A percentile compares a stretch with the other conserved stretches of the same genome.
Evolutionary conservation across 1,140 invertebrate genomes (phyloP).

Genomic region (Thaumetopoea pityocampa): DNA sequence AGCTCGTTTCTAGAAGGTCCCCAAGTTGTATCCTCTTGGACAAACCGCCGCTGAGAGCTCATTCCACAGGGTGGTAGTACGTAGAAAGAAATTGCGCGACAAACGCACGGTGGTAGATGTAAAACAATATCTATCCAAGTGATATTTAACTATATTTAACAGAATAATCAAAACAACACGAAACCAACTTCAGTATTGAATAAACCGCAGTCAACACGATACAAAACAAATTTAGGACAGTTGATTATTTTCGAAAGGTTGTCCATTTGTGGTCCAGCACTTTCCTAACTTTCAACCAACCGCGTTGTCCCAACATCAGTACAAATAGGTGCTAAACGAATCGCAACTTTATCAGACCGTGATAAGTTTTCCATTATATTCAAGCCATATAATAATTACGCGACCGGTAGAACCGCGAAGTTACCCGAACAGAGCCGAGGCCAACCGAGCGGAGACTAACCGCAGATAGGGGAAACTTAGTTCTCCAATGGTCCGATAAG

Average conservation of each 20-base stretch:
- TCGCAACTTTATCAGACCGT: slow-evolving; percentile 3
- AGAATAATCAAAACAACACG: not conserved
- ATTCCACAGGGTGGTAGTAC: too few species aligned
- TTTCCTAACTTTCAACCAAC: slow-evolving; percentile 26
- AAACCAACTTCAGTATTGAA: slow-evolving; percentile 1
- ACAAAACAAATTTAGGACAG: slow-evolving; percentile 16
- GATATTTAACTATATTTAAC: not conserved
- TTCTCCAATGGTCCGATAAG: slow-evolving; percentile 12
- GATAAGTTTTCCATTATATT: not conserved
- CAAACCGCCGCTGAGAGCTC: too few species aligned
- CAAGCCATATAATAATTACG: too few species aligned
- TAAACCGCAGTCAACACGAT: slow-evolving; percentile 1
- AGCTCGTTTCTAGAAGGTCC: too few species aligned
- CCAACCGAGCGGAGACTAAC: slow-evolving; percentile 13
- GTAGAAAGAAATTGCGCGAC: too few species aligned
- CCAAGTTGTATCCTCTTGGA: too few species aligned
- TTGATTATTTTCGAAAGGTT: slow-evolving; percentile 46
- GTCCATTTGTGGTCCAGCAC: slow-evolving; percentile 38
- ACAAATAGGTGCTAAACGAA: slow-evolving; percentile 5
- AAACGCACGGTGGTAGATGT: too few species aligned
- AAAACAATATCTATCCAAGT: not conserved
- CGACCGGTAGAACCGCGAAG: slow-evolving; percentile 8
- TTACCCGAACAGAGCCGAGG: slow-evolving; percentile 12
- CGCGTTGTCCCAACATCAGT: slow-evolving; percentile 23
- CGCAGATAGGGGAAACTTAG: slow-evolving; percentile 13